A percentile compares a stretch with the other conserved stretches of the same genome.
phyloP scores from a whole-genome alignment of 1,140 invertebrate species.

The Zeugodacus cucurbitae region DNA sequence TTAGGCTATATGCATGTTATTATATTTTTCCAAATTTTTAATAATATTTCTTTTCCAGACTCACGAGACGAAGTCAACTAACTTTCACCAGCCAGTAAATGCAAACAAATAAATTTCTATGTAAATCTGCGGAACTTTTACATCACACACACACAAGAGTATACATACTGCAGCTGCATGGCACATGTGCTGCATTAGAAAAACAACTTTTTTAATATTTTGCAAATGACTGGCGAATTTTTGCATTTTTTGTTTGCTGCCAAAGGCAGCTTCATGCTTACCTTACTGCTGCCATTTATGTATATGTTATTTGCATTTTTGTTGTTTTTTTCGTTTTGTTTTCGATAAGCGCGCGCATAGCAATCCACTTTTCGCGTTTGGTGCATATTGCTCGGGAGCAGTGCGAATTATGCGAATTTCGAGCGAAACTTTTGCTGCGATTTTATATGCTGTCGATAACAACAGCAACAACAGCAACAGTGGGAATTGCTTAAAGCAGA shows the following conservation, averaged over 20 bases:
- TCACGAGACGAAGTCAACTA: neutral
- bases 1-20: neutral
- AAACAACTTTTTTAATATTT: constrained; percentile 30
- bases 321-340: neutral
- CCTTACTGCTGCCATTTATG: neutral
- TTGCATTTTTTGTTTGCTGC: neutral
- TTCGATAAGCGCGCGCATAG: neutral
- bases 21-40: neutral
- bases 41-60: neutral
- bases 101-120: neutral
- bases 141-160: neutral
- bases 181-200: constrained; percentile 7
- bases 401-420: neutral
- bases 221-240: neutral
- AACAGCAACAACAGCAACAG: neutral
- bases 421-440: neutral
- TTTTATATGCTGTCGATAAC: neutral
- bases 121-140: neutral
- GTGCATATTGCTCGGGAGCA: neutral
- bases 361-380: neutral
- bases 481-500: neutral
- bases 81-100: neutral
- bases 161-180: neutral
- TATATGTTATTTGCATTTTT: neutral
- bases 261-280: neutral